Percentiles rank a stretch among this genome's conserved stretches.
Evolutionary conservation across 1,140 invertebrate genomes (phyloP).

Genomic region (Aphis gossypii): DNA sequence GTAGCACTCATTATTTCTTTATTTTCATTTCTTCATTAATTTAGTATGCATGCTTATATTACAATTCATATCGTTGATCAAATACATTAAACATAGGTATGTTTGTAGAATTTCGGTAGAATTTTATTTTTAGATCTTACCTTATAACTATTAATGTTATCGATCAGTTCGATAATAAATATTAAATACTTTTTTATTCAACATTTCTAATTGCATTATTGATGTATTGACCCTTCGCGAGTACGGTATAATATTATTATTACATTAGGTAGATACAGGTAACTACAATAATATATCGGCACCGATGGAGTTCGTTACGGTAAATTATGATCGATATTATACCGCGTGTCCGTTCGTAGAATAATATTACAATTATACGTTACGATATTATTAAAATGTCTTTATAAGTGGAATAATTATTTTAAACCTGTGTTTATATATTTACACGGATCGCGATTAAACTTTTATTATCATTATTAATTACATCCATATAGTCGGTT

Average conservation of each 20-base stretch:
- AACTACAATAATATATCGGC: neutral
- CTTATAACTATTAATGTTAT: neutral
- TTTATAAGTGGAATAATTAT: conserved; percentile 12
- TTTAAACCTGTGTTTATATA: neutral
- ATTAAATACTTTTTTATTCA: neutral
- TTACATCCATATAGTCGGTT: neutral
- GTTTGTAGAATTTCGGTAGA: neutral
- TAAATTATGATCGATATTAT: neutral
- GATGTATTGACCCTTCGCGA: neutral
- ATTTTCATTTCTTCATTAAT: neutral
- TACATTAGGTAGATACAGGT: neutral
- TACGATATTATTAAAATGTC: neutral
- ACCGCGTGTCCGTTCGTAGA: neutral
- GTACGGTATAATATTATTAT: neutral
- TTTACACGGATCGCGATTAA: neutral
- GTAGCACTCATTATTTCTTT: neutral
- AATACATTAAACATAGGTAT: neutral
- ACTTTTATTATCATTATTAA: neutral
- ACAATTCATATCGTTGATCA: neutral
- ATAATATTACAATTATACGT: neutral
- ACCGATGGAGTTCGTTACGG: neutral
- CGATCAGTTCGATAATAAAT: neutral
- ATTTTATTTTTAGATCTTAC: neutral
- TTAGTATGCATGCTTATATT: neutral
- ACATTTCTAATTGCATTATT: neutral